Evolutionary conservation across 1,140 invertebrate species (phyloP).

Genomic region (Psix sp.): DNA sequence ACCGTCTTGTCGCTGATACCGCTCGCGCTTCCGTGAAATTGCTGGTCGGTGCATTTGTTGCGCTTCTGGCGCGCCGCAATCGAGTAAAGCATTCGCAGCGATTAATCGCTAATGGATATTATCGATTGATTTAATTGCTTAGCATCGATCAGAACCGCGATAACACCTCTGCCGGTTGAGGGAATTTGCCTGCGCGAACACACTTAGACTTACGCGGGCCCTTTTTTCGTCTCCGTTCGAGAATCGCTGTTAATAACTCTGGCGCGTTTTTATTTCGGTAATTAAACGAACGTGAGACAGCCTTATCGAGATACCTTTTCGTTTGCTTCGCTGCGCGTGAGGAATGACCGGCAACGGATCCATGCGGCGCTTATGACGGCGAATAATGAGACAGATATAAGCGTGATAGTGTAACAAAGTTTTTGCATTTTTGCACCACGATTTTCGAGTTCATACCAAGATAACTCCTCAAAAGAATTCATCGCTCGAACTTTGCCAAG

Average conservation of each 20-base stretch:
- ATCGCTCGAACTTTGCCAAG: too few species aligned
- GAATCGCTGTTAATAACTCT: constrained; percentile 40
- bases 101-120: constrained; percentile 61
- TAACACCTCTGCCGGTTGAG: constrained; percentile 17
- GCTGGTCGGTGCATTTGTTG: constrained; percentile 53
- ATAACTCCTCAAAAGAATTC: too few species aligned
- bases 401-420: too few species aligned
- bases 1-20: constrained; percentile 44
- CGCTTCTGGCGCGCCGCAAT: constrained; percentile 55
- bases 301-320: constrained; percentile 24
- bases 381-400: constrained; percentile 1
- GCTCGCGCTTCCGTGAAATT: constrained; percentile 43
- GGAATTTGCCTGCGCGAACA: constrained; percentile 28
- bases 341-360: constrained; percentile 8
- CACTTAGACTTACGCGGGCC: background rate
- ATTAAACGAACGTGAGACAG: constrained; percentile 30
- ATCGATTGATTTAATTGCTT: constrained; percentile 61
- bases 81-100: constrained; percentile 55
- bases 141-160: constrained; percentile 45
- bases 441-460: too few species aligned
- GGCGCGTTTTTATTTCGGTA: constrained; percentile 37
- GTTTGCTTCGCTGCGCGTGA: background rate
- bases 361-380: too few species aligned
- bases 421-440: too few species aligned
- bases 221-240: constrained; percentile 35